phyloP scores from a whole-genome alignment of 1,140 invertebrate species.

The Drosophila ercepeae region DNA sequence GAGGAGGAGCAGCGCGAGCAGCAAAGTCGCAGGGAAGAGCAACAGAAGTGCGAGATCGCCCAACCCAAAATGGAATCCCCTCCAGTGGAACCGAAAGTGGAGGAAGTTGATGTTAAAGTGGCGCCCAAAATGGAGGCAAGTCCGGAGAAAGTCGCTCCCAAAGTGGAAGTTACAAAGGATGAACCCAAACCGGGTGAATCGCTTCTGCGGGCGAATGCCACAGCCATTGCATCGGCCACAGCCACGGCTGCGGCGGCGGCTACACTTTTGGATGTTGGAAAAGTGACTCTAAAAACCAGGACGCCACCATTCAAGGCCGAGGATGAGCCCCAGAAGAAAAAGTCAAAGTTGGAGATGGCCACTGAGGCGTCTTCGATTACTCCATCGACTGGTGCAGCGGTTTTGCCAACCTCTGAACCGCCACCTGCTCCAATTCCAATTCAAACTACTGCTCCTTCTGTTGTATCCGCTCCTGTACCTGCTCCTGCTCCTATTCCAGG shows the following conservation, averaged over 20 bases:
- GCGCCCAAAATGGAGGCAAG: slow-evolving; percentile 22
- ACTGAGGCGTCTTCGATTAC: neutral
- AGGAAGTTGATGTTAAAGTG: slow-evolving; percentile 16
- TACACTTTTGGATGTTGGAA: slow-evolving; percentile 27
- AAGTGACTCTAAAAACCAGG: slow-evolving; percentile 36
- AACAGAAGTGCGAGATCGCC: slow-evolving; percentile 5
- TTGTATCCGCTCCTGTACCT: neutral
- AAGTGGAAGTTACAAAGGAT: slow-evolving; percentile 19
- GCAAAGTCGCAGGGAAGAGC: slow-evolving; percentile 47
- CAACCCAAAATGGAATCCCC: slow-evolving; percentile 2
- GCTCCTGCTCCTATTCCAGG: neutral
- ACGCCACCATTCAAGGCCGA: slow-evolving; percentile 34
- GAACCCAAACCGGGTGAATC: slow-evolving; percentile 71
- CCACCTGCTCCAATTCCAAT: neutral
- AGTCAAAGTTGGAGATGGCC: slow-evolving; percentile 46
- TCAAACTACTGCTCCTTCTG: neutral
- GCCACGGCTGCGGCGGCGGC: slow-evolving; percentile 16
- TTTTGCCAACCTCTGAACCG: no score
- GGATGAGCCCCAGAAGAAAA: slow-evolving; percentile 63
- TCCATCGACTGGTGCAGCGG: no score
- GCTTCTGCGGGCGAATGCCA: slow-evolving; percentile 39
- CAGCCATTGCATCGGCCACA: slow-evolving; percentile 6
- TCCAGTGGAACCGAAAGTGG: slow-evolving; percentile 16
- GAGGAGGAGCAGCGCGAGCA: slow-evolving; percentile 63
- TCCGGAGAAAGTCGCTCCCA: neutral